phyloP scores from a whole-genome alignment of 2,113 vertebrate genomes.

The Phalacrocorax brasilianus region DNA sequence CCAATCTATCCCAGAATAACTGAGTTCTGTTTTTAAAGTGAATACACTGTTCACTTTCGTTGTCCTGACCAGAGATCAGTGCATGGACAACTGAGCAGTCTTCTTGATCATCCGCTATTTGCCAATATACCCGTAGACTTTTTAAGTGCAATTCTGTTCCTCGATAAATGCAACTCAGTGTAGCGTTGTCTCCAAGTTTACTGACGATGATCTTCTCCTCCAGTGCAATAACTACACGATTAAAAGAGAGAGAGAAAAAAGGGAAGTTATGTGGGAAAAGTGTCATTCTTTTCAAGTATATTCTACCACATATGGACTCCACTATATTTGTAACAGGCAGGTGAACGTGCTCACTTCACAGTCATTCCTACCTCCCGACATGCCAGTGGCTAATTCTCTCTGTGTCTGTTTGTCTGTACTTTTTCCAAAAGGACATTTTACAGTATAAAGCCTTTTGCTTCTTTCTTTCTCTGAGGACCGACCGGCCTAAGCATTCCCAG shows the following conservation, averaged over 20 bases:
- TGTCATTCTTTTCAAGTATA: neutral
- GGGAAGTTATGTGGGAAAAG: neutral
- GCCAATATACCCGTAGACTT: constrained; percentile 65
- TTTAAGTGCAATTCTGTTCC: neutral
- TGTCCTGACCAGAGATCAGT: constrained; percentile 12
- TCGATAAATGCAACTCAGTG: constrained; percentile 38
- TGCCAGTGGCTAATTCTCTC: neutral
- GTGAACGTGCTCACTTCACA: neutral
- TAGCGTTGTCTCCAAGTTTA: constrained; percentile 33
- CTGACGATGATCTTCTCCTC: neutral
- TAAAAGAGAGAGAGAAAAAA: neutral
- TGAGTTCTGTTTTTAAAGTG: constrained; percentile 58
- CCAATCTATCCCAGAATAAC: constrained; percentile 27
- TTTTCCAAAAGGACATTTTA: neutral
- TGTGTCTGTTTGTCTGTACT: neutral
- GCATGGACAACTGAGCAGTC: constrained; percentile 28
- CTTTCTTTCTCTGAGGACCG: neutral
- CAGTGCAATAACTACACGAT: neutral
- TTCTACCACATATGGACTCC: neutral
- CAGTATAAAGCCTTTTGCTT: neutral
- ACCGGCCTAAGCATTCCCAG: neutral
- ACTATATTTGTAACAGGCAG: neutral
- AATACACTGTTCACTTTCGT: neutral
- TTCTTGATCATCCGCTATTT: neutral
- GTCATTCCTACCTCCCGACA: neutral